These are phyloP conservation scores for Erythrocercus mccallii DNA, from an alignment of 2,113 vertebrate genomes.

Conservation along the genomic window DNA sequence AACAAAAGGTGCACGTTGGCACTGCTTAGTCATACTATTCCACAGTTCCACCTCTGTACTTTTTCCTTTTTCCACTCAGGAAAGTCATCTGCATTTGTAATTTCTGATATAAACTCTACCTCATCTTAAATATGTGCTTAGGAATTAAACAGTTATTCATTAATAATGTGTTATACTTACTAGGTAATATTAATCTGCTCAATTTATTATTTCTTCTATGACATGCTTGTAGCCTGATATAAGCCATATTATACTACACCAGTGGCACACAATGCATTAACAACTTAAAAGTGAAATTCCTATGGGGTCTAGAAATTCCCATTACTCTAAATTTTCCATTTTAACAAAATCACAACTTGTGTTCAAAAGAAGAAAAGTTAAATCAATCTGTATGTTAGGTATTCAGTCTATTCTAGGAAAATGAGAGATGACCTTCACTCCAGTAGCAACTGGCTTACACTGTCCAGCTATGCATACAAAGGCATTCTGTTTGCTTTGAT, in stretches of 20 bases:
- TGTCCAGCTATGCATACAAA: constrained; percentile 57
- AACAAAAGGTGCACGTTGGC: not conserved
- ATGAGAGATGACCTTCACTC: constrained; percentile 72
- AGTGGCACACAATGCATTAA: not conserved
- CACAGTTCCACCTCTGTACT: not conserved
- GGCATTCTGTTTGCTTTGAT: constrained; percentile 77
- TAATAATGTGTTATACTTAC: not conserved
- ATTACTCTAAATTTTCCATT: not conserved
- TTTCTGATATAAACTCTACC: not conserved
- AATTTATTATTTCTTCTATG: not conserved
- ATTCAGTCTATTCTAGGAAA: constrained; percentile 74
- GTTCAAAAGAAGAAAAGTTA: constrained; percentile 1
- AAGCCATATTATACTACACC: not conserved
- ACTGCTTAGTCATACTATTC: not conserved
- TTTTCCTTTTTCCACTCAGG: not conserved
- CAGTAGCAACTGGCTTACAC: constrained; percentile 63
- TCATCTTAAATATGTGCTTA: not conserved
- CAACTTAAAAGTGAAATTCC: not conserved
- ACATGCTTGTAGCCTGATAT: not conserved
- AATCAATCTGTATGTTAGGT: constrained; percentile 32
- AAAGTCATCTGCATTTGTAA: not conserved
- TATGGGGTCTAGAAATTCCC: not conserved
- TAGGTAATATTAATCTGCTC: not conserved
- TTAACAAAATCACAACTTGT: constrained; percentile 48
- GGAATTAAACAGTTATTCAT: not conserved